These are phyloP conservation scores for Macquaria australasica DNA, from an alignment of 2,113 vertebrate genomes.

Conservation along the genomic window DNA sequence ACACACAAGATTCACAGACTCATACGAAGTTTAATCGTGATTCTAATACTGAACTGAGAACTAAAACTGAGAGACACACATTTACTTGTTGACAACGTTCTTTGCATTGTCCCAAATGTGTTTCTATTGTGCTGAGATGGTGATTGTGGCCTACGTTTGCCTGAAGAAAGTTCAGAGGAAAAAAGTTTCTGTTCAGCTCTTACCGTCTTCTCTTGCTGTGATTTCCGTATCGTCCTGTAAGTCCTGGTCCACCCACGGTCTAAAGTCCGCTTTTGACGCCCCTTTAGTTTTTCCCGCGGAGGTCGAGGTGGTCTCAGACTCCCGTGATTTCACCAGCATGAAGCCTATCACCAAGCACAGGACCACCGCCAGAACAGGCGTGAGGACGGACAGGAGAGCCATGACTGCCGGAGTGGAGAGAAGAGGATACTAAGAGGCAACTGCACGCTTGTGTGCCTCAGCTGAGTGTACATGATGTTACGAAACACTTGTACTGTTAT, in stretches of 20 bases:
- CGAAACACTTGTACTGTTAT: not conserved
- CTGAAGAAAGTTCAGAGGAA: not conserved
- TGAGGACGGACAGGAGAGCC: slow-evolving; percentile 86
- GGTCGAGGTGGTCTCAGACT: slow-evolving; percentile 38
- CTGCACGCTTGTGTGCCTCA: not conserved
- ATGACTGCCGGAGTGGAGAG: slow-evolving; percentile 70
- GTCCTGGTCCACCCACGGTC: slow-evolving; percentile 91
- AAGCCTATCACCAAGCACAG: slow-evolving; percentile 87
- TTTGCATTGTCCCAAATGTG: not conserved
- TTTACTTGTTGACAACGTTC: not conserved
- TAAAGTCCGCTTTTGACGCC: slow-evolving; percentile 9
- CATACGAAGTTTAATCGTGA: too few relatives aligned
- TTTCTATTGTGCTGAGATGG: not conserved
- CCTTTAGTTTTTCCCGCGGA: not conserved
- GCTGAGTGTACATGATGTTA: not conserved
- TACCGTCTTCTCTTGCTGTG: slow-evolving; percentile 79
- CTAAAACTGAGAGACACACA: not conserved
- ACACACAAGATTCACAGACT: too few relatives aligned
- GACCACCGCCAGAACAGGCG: slow-evolving; percentile 86
- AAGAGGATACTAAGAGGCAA: not conserved
- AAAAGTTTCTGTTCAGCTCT: not conserved
- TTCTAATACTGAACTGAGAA: not conserved
- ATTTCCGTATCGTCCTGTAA: slow-evolving; percentile 87
- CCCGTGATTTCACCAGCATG: slow-evolving; percentile 81
- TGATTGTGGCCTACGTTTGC: not conserved